Evolutionary conservation across 2,888 invertebrate species (phyloP).

Genomic region (Antheraea assamensis): DNA sequence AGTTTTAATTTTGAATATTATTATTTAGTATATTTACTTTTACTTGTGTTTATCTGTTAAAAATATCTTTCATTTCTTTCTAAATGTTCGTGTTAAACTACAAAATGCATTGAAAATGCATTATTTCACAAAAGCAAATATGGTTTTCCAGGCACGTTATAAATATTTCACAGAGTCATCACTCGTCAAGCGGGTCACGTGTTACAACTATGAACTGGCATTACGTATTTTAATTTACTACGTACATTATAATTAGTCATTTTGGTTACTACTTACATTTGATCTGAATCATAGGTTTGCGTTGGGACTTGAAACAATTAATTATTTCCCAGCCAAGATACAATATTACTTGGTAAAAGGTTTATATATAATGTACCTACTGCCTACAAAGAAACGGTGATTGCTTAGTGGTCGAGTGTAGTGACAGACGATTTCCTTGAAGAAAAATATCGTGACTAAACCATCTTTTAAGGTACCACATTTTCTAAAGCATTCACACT

Average conservation of each 20-base stretch:
- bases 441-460: not conserved
- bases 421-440: not conserved
- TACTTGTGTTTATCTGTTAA: too few relatives aligned
- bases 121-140: not conserved
- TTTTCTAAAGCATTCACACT: too few relatives aligned
- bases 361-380: not conserved
- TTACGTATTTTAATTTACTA: not conserved
- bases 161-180: not conserved
- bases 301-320: not conserved
- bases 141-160: not conserved
- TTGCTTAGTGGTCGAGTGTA: not conserved
- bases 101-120: not conserved
- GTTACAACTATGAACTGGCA: not conserved
- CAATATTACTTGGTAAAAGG: not conserved
- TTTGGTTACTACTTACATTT: not conserved
- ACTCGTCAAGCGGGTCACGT: not conserved
- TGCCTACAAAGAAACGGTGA: not conserved
- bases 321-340: not conserved
- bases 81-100: not conserved
- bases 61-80: too few relatives aligned
- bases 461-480: too few relatives aligned
- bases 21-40: too few relatives aligned
- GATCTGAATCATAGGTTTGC: not conserved
- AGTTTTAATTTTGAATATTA: too few relatives aligned
- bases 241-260: slow-evolving; percentile 6